phyloP scores from a whole-genome alignment of 1,140 invertebrate genomes.

The Tetramorium simillimum region DNA sequence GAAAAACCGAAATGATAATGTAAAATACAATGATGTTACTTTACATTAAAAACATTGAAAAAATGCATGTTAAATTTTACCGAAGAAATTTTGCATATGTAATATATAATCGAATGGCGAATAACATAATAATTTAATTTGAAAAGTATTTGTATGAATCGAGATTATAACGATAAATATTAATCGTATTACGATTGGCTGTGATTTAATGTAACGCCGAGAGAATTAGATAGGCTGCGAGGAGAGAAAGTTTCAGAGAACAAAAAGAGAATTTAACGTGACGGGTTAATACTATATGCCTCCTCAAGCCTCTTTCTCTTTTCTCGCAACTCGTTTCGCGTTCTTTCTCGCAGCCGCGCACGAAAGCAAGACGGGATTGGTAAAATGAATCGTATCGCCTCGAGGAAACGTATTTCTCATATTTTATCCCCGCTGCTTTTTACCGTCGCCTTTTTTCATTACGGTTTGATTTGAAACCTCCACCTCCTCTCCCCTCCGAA shows the following conservation, averaged over 20 bases:
- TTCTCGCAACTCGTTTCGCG: slow-evolving; percentile 20
- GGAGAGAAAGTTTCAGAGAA: slow-evolving; percentile 14
- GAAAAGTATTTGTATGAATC: neutral
- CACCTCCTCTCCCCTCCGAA: neutral
- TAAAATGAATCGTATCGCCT: slow-evolving; percentile 56
- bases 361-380: slow-evolving; percentile 44
- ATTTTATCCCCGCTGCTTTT: slow-evolving; percentile 63
- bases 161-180: neutral
- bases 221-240: neutral
- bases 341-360: slow-evolving; percentile 16
- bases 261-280: slow-evolving; percentile 20
- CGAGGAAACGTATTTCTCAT: slow-evolving; percentile 69
- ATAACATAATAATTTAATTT: neutral
- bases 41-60: neutral
- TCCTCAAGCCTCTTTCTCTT: neutral
- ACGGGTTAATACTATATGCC: slow-evolving; percentile 50
- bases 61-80: neutral
- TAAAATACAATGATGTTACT: neutral
- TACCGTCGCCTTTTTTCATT: slow-evolving; percentile 62
- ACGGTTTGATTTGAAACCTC: slow-evolving; percentile 55
- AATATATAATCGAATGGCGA: neutral
- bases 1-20: neutral
- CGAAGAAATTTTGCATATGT: neutral
- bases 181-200: neutral
- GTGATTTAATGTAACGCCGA: neutral